These are phyloP conservation scores for Vannuccia rotundouncinata DNA, from an alignment of 2,888 invertebrate genomes.

Conservation along the genomic window DNA sequence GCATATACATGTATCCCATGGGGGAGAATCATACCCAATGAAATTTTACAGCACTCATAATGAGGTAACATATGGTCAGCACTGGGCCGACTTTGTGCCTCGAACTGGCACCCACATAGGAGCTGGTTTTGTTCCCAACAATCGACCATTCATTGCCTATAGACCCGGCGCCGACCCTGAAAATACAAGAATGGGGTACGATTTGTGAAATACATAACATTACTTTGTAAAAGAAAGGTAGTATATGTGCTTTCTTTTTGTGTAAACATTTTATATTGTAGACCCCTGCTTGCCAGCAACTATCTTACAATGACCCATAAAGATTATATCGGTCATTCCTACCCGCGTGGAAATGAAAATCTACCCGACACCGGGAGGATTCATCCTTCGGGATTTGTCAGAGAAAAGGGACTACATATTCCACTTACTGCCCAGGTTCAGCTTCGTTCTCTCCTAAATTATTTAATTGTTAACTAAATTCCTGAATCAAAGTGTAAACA, in stretches of 20 bases:
- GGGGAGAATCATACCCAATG: conserved; percentile 54
- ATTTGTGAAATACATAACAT: neutral
- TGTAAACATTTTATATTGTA: neutral
- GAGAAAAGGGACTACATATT: conserved; percentile 27
- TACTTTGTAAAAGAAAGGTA: neutral
- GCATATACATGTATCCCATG: conserved; percentile 52
- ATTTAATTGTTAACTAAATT: too few species aligned
- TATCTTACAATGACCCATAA: conserved; percentile 27
- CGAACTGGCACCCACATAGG: conserved; percentile 50
- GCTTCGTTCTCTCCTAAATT: too few species aligned
- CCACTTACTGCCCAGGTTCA: conserved; percentile 11
- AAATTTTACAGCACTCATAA: conserved; percentile 55
- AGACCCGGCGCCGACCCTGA: conserved; percentile 52
- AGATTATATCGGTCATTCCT: conserved; percentile 21
- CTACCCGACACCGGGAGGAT: neutral
- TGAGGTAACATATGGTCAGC: conserved; percentile 50
- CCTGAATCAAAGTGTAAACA: too few species aligned
- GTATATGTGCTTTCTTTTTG: neutral
- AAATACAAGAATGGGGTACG: conserved; percentile 52
- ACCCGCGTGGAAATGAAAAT: conserved; percentile 8
- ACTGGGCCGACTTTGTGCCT: conserved; percentile 52
- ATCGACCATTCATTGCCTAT: conserved; percentile 54
- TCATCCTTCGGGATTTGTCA: conserved; percentile 12
- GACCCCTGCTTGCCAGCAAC: neutral
- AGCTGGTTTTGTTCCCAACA: conserved; percentile 54